Base-by-base conservation (phyloP, 2,113 vertebrate genomes). In the Aspiorhynchus laticeps region DNA sequence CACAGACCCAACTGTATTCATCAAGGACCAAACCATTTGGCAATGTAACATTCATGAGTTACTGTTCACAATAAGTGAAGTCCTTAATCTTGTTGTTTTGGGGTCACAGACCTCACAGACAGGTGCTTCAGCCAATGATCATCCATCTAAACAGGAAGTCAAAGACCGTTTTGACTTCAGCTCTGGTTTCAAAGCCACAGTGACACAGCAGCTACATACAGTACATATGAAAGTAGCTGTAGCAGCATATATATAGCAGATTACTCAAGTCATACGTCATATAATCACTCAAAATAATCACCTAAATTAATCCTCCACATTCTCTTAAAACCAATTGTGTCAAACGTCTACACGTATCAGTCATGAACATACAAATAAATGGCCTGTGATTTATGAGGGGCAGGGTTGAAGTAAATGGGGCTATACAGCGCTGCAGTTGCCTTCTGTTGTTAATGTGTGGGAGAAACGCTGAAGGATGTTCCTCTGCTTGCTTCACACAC, bases 301-400 rank as follows among this genome's bases (percentile, higher is more conserved):
- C 76, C 4, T 76, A 82, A 87, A 90, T 86, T 87, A 92, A 92
- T 91, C 91, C 87, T 90, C 83, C 84, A 88, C 84, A 88, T 85
- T 46, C 89, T 90, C 88, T 90, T 91, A 90, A 91, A 92, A 89
- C 88, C 91, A 82, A 91, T 88, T 89, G 90, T 86, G 77, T 80
- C 31, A 80, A 79, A 59, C 0, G 8, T 81, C 38, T 46, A 28
- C n/a, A 3, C 7, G 8, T 28, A 28, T 81, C 78, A 59, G 53
- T 41, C 53, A 24, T 80, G 79, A 65, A 81, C 79, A 41, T 3
- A 9, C 2, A 17, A 33, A 59, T 84, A 74, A 84, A 84, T 33
- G 31, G 80, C 41, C 46, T 83, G 65, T 71, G 65, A 83, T 74
- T 84, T 84, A 69, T 33, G 12, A 74, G 28, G 15, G 46, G 26